Evolutionary conservation across 2,113 vertebrate species (phyloP).

Genomic region (Gorilla gorilla): DNA sequence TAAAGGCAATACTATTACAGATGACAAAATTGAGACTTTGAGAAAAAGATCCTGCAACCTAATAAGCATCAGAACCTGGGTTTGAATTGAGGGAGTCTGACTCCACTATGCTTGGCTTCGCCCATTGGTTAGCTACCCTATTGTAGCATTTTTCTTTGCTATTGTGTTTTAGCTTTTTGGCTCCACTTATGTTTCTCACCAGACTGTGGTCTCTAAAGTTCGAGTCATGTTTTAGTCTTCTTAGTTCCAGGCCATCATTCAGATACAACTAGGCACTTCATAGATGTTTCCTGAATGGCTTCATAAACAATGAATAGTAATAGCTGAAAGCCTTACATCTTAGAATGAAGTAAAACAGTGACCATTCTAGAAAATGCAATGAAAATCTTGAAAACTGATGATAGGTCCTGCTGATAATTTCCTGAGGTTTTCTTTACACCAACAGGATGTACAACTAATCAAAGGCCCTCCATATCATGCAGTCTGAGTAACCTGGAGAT

Average conservation of each 20-base stretch:
- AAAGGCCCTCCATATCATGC: accelerated
- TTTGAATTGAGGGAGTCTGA: not conserved
- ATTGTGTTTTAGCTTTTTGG: not conserved
- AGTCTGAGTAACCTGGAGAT: not conserved
- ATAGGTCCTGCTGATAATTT: not conserved
- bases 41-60: not conserved
- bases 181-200: not conserved
- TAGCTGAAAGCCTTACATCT: not conserved
- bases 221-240: not conserved
- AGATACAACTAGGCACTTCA: not conserved
- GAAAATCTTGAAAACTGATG: not conserved
- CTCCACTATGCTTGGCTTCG: not conserved
- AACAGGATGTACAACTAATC: not conserved
- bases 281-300: not conserved
- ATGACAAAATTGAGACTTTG: not conserved
- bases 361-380: not conserved
- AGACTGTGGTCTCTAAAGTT: not conserved
- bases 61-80: not conserved
- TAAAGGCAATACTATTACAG: not conserved
- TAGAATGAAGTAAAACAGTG: not conserved
- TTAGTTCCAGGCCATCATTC: not conserved
- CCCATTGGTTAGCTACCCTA: not conserved
- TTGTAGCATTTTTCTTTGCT: not conserved
- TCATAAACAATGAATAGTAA: not conserved
- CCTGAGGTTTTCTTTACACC: not conserved